Evolutionary conservation across 2,113 vertebrate genomes (phyloP), one percentile per base, ranked within the genome.

Genomic region (Grallaria varia): DNA sequence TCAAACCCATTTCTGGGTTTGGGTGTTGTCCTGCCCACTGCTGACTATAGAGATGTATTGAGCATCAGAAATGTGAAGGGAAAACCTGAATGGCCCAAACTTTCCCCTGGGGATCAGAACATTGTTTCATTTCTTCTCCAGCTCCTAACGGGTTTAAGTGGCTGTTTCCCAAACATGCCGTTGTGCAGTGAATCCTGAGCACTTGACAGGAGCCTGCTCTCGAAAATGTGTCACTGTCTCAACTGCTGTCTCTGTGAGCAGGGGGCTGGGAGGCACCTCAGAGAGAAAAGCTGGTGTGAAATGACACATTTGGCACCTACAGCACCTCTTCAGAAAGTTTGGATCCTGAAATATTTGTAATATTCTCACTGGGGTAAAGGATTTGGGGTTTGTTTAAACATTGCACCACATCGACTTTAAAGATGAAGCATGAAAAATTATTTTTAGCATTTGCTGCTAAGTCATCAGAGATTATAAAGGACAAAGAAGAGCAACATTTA

Each of bases 371-470:
- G 56, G 69, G 64, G n/a, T 66, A 14, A 3, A 14, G 47, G 23
- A 39, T 83, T 68, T 66, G 62, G 58, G 12, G 22, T 22, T 44
- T 49, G 60, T 64, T 68, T 10, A 56, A 63, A 27, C 14, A 8
- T 14, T 62, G 27, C 12, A 25, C 25, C 87, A 62, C 49, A 37
- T 53, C 3, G 4, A 24, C 59, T 84, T 76, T 35, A 60, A 84
- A 77, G 77, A 73, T 84, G 64, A 80, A 69, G 55, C 73, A 62
- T 49, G 52, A 30, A 75, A 40, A 76, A 55, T 79, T 90, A 58
- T 79, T 76, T 92, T 92, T 90, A 96, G 87, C 50, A 28, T 44
- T 86, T 89, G 76, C 64, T 89, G 83, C 55, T 77, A 73, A 91
- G 77, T 84, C 69, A 85, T 87, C 81, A 80, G 86, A 88, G 75